Conservation (phyloP, 2,888 invertebrate genomes). For the Pandemis cinnamomeana region DNA sequence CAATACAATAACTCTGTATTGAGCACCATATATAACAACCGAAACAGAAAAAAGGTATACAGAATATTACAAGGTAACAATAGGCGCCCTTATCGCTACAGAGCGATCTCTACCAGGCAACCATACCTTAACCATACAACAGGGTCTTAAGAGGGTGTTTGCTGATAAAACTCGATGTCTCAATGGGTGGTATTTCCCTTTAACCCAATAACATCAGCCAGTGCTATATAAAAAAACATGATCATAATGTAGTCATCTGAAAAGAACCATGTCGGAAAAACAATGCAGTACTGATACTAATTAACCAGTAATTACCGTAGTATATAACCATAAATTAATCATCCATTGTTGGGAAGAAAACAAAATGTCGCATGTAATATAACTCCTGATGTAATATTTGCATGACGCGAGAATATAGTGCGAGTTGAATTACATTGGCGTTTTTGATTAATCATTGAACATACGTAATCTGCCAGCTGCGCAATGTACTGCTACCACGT, state of each 20-base stretch:
- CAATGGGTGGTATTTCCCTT: no score
- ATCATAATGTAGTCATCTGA: neutral
- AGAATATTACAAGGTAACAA: no score
- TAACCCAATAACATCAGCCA: neutral
- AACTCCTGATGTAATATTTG: constrained; percentile 21
- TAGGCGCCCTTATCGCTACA: no score
- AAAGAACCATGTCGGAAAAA: neutral
- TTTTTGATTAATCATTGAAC: neutral
- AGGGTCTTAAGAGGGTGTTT: no score
- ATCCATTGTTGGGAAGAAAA: constrained; percentile 26
- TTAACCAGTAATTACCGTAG: constrained; percentile 5
- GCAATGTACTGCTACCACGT: neutral
- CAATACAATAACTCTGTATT: no score
- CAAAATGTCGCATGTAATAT: constrained; percentile 30
- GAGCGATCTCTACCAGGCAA: no score
- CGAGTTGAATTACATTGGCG: neutral
- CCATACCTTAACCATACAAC: no score
- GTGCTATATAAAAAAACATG: neutral
- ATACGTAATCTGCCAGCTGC: neutral
- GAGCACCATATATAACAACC: no score
- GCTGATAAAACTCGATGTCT: no score
- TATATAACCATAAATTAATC: constrained; percentile 20
- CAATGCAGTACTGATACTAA: neutral
- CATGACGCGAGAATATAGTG: neutral
- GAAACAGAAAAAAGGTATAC: no score